These are phyloP conservation scores for Drosophila barbarae DNA, from an alignment of 2,888 invertebrate species.

Conservation along the genomic window DNA sequence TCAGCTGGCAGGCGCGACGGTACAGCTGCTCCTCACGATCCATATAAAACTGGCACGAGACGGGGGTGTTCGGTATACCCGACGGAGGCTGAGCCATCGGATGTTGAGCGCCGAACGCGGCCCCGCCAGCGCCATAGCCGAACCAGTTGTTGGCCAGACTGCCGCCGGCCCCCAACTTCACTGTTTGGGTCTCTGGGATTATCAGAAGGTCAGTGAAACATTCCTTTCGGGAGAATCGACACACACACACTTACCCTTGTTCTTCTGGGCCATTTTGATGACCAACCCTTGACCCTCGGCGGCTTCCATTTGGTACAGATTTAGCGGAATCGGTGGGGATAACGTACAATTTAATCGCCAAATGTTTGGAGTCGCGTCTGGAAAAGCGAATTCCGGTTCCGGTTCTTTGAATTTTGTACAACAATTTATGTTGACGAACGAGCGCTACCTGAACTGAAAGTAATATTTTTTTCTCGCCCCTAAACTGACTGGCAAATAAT, in stretches of 20 bases:
- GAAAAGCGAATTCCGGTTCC: constrained; percentile 41
- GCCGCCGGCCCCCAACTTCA: constrained; percentile 39
- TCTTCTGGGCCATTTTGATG: constrained; percentile 67
- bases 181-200: constrained; percentile 60
- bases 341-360: constrained; percentile 63
- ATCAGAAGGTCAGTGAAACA: not conserved
- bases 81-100: not conserved
- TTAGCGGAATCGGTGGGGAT: constrained; percentile 21
- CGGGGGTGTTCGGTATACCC: constrained; percentile 18
- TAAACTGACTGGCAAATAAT: constrained; percentile 6
- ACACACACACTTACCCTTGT: constrained; percentile 51
- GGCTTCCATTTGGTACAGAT: constrained; percentile 45
- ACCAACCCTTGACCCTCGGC: constrained; percentile 52
- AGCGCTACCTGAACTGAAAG: constrained; percentile 55
- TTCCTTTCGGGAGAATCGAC: not conserved
- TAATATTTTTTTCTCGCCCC: not conserved
- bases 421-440: constrained; percentile 70
- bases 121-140: constrained; percentile 3
- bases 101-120: not conserved
- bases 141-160: constrained; percentile 45
- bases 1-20: constrained; percentile 62
- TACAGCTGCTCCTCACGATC: constrained; percentile 66
- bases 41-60: constrained; percentile 61
- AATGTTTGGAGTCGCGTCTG: constrained; percentile 35
- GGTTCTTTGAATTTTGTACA: constrained; percentile 66